Conservation (phyloP, 1,140 invertebrate species). For the Limonius californicus region DNA sequence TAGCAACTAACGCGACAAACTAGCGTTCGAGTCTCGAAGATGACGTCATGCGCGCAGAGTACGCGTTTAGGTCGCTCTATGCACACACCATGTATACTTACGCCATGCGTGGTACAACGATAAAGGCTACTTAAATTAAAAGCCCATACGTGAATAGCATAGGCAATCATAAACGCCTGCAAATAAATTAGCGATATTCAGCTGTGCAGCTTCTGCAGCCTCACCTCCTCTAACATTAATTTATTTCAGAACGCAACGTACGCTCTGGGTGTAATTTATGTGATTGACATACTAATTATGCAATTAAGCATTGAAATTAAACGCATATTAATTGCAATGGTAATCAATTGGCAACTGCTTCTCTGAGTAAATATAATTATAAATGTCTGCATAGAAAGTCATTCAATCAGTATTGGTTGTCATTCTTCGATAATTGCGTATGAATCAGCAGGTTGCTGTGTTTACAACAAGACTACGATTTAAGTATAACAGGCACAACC, state of each 20-base stretch:
- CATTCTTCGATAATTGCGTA: too few relatives aligned
- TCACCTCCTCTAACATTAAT: background rate
- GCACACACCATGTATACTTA: too few relatives aligned
- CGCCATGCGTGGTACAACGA: background rate
- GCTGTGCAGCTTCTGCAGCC: background rate
- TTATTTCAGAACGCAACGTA: background rate
- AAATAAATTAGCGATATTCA: background rate
- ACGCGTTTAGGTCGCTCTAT: too few relatives aligned
- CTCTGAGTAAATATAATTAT: background rate
- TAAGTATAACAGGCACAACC: too few relatives aligned
- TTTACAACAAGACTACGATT: too few relatives aligned
- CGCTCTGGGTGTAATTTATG: background rate
- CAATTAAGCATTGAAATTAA: constrained; percentile 2
- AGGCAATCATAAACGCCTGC: background rate
- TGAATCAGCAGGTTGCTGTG: too few relatives aligned
- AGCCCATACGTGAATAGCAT: background rate
- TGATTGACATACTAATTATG: background rate
- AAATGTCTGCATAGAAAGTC: background rate
- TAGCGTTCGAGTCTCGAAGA: too few relatives aligned
- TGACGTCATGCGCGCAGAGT: too few relatives aligned
- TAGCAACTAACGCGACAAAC: too few relatives aligned
- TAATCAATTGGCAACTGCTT: background rate
- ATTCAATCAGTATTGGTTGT: too few relatives aligned
- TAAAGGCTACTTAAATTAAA: background rate
- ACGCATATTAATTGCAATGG: background rate